Evolutionary conservation across 2,113 vertebrate genomes (phyloP), one percentile per base, ranked within the genome.

Genomic region (Hiodon tergisus): DNA sequence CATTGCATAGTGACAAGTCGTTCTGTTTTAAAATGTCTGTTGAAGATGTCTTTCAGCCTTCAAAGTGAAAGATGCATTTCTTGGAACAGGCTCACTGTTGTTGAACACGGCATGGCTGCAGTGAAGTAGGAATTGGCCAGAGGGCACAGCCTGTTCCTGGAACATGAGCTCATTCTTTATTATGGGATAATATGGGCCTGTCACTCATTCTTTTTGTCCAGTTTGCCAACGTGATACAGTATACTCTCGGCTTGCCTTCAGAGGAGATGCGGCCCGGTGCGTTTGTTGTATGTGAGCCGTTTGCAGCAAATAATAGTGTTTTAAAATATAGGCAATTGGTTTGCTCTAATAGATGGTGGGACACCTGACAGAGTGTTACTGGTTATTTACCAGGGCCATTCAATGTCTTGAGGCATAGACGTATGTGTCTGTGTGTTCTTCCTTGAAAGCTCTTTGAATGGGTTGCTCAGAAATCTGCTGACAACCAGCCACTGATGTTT

Each of bases 181-280:
- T 17, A n/a, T 8, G 17, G 16, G 31, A 16, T n/a, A 57, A 47
- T 71, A 11, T 9, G 4, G n/a, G 51, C 68, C 14, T 57, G 69
- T 8, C 69, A 75, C 31, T 3, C 65, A 48, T 58, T 51, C 69
- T 55, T 67, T 31, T 50, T 59, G 63, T 67, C 73, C 46, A 13
- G 54, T 68, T 50, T 75, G 73, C 63, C 65, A 48, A 48, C 16
- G 58, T 59, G 65, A 55, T 17, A 75, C 55, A 75, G 68, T 59
- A 51, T 31, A 31, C 31, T 31, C 31, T 31, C 31, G 53, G 54
- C 46, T 59, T 5, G n/a, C 63, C 60, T 75, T 67, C 53, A 48
- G 46, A 53, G 50, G 3, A 7, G 47, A n/a, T 8, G 8, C 7
- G 59, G 54, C 1, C 31, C 31, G 31, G 8, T 66, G 52, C 61